Base-by-base conservation (phyloP, 2,888 invertebrate genomes). In the Drosophila prostipennis region DNA sequence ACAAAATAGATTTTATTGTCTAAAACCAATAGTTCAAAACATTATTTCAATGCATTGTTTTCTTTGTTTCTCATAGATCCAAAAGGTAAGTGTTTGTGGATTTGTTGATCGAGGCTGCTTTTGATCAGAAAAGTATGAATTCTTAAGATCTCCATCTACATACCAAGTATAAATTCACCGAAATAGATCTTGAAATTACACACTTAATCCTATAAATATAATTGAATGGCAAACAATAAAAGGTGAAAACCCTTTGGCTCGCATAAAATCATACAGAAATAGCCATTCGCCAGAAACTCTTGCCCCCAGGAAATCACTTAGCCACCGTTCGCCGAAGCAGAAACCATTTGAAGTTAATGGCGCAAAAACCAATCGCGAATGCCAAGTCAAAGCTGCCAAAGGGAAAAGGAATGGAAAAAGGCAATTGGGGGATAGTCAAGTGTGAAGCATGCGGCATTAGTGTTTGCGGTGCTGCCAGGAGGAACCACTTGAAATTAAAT, bases 401-500 rank as follows among this genome's bases (percentile, higher is more conserved):
- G 26, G 16, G 23, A 14, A 34, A 36, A 54, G 48, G 73, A 48
- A 39, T 0, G 3, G 19, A 19, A 19, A 42, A 36, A 49, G 48
- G 73, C 29, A 40, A 70, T 72, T 70, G 64, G 48, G 56, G 49
- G 37, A 51, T 39, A 52, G 49, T 40, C 49, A 43, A 54, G 53
- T 43, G 68, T 13, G 34, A 51, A 48, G 46, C 39, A 48, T 48
- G 53, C 39, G 37, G 32, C 51, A 48, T 48, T 48, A 16, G 48
- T 32, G 48, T 5, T 32, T 32, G 48, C 48, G 36, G n/a, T 42
- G 32, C 19, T 16, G 49, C 68, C 68, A 59, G 63, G 72, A 77
- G 63, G 72, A 77, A 76, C 60, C 88, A 82, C 73, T 88, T 77
- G 63, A 88, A 85, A 86, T 86, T 78, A 86, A 80, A 82, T 80